Evolutionary conservation across 64 coral and sea anemone genomes (phyloP).

Genomic region (Cladopsammia gracilis): DNA sequence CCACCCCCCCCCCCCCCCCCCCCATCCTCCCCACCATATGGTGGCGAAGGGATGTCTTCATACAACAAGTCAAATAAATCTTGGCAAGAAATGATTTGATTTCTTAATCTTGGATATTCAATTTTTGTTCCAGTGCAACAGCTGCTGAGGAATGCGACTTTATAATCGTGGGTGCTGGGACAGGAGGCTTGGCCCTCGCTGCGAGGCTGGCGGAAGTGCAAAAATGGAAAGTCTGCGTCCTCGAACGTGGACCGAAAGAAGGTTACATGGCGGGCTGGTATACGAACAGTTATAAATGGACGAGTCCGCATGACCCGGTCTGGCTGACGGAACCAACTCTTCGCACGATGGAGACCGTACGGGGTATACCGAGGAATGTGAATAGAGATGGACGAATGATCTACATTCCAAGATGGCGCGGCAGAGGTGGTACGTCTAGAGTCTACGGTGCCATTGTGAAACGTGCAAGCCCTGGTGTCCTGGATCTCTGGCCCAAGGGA

Average conservation of each 20-base stretch:
- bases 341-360: slow-evolving; percentile 38
- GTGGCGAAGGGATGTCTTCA: too few relatives aligned
- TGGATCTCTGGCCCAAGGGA: slow-evolving; percentile 65
- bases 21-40: too few relatives aligned
- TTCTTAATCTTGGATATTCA: neutral
- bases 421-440: slow-evolving; percentile 64
- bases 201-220: slow-evolving; percentile 50
- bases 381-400: slow-evolving; percentile 69
- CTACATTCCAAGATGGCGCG: slow-evolving; percentile 61
- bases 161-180: slow-evolving; percentile 61
- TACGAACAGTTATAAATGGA: slow-evolving; percentile 74
- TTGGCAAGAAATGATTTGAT: too few relatives aligned
- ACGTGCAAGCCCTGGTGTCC: slow-evolving; percentile 66
- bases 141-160: slow-evolving; percentile 54
- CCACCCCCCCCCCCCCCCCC: too few relatives aligned
- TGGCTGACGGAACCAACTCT: slow-evolving; percentile 74
- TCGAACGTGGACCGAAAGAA: slow-evolving; percentile 69
- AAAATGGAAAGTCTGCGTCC: slow-evolving; percentile 66
- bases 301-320: slow-evolving; percentile 64
- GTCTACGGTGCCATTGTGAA: slow-evolving; percentile 71
- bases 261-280: slow-evolving; percentile 49
- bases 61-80: too few relatives aligned
- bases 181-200: slow-evolving; percentile 46
- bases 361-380: neutral
- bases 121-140: neutral